phyloP scores from a whole-genome alignment of 2,113 vertebrate species.

The Andinoacara biseriatus region DNA sequence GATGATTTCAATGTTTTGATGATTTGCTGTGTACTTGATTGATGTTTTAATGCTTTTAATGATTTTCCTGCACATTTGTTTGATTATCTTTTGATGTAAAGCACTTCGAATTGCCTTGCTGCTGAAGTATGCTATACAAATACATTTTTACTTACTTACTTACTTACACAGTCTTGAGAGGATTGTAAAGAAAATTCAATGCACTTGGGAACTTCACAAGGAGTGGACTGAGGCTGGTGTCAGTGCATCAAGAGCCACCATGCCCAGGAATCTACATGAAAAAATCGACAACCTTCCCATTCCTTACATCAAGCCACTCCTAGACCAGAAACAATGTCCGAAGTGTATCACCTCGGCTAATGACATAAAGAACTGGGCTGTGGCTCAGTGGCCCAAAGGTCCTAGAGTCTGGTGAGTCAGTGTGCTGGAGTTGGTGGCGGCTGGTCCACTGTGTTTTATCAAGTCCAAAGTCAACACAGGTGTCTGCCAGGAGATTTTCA shows the following conservation, averaged over 20 bases:
- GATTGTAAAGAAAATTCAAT: neutral
- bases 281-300: neutral
- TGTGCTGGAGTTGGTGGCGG: no score
- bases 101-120: no score
- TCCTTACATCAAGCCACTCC: fast-evolving
- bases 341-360: neutral
- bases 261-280: neutral
- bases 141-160: no score
- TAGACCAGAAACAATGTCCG: neutral
- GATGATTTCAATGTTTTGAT: no score
- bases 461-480: neutral
- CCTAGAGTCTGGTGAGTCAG: neutral
- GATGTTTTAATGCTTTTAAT: no score
- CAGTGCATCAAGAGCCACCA: neutral
- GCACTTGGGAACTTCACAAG: neutral
- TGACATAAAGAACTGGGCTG: neutral
- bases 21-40: no score
- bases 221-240: neutral
- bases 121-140: no score
- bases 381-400: neutral
- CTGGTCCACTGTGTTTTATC: neutral
- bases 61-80: no score
- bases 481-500: neutral
- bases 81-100: no score
- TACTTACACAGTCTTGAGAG: neutral